phyloP scores from a whole-genome alignment of 2,888 invertebrate species.

The Epirrhoe tristata region DNA sequence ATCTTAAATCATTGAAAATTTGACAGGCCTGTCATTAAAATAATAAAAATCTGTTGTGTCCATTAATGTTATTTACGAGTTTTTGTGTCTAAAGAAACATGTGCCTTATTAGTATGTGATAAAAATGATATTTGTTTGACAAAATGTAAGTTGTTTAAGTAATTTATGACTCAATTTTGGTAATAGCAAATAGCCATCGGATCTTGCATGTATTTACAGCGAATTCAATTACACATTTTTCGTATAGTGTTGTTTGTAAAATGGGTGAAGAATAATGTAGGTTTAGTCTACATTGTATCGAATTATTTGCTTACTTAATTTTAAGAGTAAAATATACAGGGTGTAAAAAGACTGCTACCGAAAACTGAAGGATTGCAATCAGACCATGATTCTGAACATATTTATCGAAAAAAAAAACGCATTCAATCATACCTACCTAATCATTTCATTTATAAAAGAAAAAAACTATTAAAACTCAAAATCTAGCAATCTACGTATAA shows the following conservation, averaged over 20 bases:
- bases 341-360: too few species aligned
- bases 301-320: background rate
- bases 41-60: slow-evolving; percentile 48
- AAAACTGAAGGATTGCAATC: too few species aligned
- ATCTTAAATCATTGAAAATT: slow-evolving; percentile 48
- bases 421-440: too few species aligned
- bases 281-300: background rate
- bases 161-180: slow-evolving; percentile 45
- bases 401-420: too few species aligned
- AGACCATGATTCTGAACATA: too few species aligned
- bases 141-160: slow-evolving; percentile 11
- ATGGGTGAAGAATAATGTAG: background rate
- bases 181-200: slow-evolving; percentile 25
- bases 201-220: slow-evolving; percentile 27
- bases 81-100: slow-evolving; percentile 18
- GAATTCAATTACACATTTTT: slow-evolving; percentile 30
- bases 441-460: too few species aligned
- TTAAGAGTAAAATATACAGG: too few species aligned
- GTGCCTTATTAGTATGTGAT: slow-evolving; percentile 12
- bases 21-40: slow-evolving; percentile 49
- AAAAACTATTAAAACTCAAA: too few species aligned
- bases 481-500: too few species aligned
- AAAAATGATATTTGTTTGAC: slow-evolving; percentile 1
- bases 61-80: slow-evolving; percentile 43
- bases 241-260: slow-evolving; percentile 25